Conservation (phyloP, 1,140 invertebrate genomes). For the Cheumatopsyche charites region DNA sequence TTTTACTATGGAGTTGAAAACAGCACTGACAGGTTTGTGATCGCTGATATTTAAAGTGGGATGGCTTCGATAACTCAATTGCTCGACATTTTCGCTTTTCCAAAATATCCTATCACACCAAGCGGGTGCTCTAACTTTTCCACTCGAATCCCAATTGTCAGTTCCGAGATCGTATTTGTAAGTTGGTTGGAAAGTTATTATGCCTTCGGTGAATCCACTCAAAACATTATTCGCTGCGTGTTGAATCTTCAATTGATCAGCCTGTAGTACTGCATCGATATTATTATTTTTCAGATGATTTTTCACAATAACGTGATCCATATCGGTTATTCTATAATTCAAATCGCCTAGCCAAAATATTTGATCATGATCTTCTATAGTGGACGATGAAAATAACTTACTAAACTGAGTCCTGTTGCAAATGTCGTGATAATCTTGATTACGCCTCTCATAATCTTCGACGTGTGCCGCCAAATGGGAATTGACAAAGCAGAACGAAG, state of each 20-base stretch:
- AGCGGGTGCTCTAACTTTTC: conserved; percentile 93
- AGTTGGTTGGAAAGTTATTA: conserved; percentile 90
- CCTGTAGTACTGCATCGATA: conserved; percentile 72
- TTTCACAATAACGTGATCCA: conserved; percentile 77
- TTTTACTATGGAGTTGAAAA: conserved; percentile 81
- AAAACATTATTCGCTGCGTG: conserved; percentile 76
- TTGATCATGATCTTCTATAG: conserved; percentile 94
- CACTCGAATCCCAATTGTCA: conserved; percentile 95
- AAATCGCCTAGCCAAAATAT: conserved; percentile 98
- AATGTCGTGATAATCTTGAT: conserved; percentile 96
- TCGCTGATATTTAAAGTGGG: conserved; percentile 89
- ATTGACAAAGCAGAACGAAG: conserved; percentile 95
- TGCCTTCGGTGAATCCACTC: conserved; percentile 85
- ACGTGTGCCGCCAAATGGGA: conserved; percentile 97
- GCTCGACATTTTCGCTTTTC: conserved; percentile 72
- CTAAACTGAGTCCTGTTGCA: conserved; percentile 58
- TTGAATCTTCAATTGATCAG: conserved; percentile 88
- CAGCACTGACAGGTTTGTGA: conserved; percentile 94
- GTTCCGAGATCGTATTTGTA: conserved; percentile 98
- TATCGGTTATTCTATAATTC: conserved; percentile 91
- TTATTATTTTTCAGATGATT: conserved; percentile 70
- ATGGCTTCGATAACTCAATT: conserved; percentile 85
- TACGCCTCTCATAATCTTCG: conserved; percentile 92
- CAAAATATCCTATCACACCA: conserved; percentile 98
- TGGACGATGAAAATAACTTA: conserved; percentile 66